Conservation (phyloP, 2,797 vertebrate species). For the Poeciliopsis infans region DNA sequence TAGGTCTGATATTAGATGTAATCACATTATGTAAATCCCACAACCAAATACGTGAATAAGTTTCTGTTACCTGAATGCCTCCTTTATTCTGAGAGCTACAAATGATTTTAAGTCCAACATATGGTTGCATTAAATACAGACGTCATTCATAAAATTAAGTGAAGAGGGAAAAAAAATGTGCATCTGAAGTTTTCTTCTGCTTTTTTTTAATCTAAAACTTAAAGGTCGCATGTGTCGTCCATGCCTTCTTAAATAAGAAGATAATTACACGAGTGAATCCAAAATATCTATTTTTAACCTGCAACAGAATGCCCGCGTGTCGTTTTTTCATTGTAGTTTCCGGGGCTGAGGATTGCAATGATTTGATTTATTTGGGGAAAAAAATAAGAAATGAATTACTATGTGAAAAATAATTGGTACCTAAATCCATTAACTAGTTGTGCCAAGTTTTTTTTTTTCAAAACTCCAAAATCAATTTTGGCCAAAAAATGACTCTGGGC, state of each 20-base stretch:
- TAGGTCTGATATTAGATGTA: neutral
- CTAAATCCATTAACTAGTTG: neutral
- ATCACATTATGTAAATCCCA: neutral
- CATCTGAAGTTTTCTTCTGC: neutral
- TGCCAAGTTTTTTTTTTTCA: neutral
- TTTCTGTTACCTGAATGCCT: neutral
- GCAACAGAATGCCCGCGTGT: fast-evolving
- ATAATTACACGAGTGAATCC: neutral
- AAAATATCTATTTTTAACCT: neutral
- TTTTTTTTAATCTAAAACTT: neutral
- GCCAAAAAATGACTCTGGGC: too few relatives aligned
- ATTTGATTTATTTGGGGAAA: neutral
- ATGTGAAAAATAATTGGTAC: neutral
- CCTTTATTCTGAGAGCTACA: neutral
- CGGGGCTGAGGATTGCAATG: neutral
- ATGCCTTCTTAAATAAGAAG: neutral
- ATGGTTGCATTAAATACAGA: neutral
- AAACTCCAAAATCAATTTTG: too few relatives aligned
- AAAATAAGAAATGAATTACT: neutral
- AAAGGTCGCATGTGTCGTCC: neutral
- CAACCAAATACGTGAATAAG: neutral
- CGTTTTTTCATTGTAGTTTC: too few relatives aligned
- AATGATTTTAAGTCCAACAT: neutral
- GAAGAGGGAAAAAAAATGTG: too few relatives aligned
- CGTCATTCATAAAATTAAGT: neutral